Evolutionary conservation across 2,888 invertebrate species (phyloP).

Genomic region (Chydorus sphaericus): DNA sequence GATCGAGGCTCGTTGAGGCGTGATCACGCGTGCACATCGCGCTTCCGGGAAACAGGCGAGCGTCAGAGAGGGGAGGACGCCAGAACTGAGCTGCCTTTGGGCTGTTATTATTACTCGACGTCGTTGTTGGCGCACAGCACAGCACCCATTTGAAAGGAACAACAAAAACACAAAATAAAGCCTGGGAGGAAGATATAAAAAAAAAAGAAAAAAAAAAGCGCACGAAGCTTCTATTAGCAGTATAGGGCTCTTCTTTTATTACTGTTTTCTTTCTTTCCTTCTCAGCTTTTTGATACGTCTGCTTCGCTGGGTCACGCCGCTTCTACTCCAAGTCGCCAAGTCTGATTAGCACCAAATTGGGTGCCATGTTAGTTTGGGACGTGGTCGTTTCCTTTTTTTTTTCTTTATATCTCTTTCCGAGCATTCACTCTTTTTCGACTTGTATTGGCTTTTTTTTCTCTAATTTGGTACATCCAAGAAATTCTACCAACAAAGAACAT

Average conservation of each 20-base stretch:
- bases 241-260: background rate
- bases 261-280: background rate
- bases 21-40: background rate
- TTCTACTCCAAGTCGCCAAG: background rate
- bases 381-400: background rate
- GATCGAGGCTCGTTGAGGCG: background rate
- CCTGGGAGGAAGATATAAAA: background rate
- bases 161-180: no score
- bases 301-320: background rate
- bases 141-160: background rate
- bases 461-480: background rate
- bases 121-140: no score
- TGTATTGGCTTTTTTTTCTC: background rate
- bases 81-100: no score
- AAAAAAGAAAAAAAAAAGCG: background rate
- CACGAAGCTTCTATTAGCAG: background rate
- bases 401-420: background rate
- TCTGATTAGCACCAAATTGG: background rate
- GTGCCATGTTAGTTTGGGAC: background rate
- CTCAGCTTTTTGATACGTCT: background rate
- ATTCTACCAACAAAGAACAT: no score
- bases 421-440: background rate
- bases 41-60: background rate
- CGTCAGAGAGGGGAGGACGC: no score
- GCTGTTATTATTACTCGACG: no score